phyloP scores from a whole-genome alignment of 2,113 vertebrate species.

The Trochalopteron elliotii region DNA sequence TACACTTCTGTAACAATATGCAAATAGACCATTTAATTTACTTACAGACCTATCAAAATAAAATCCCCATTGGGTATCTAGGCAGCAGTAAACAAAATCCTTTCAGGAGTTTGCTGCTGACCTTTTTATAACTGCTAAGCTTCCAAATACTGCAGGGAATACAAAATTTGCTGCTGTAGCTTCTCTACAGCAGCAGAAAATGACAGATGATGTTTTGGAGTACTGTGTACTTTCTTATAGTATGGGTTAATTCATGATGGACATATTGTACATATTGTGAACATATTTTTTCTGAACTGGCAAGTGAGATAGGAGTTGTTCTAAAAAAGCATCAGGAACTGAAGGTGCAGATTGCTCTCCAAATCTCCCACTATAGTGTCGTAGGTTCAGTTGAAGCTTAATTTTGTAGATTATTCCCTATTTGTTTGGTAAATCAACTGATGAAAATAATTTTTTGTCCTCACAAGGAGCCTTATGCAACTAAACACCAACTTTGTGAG shows the following conservation, averaged over 20 bases:
- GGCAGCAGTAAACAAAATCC: not conserved
- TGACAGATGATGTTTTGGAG: not conserved
- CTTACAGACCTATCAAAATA: conserved; percentile 24
- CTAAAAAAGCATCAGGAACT: not conserved
- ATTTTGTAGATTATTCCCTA: not conserved
- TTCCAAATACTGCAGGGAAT: not conserved
- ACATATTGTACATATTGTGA: not conserved
- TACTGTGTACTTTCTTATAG: not conserved
- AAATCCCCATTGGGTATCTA: not conserved
- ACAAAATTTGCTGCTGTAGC: not conserved
- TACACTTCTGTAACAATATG: conserved; percentile 46
- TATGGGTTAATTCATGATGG: not conserved
- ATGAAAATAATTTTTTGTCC: not conserved
- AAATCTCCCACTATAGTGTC: not conserved
- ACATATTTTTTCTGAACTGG: not conserved
- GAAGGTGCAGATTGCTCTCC: not conserved
- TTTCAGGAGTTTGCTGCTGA: not conserved
- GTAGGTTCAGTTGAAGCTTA: not conserved
- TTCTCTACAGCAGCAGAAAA: not conserved
- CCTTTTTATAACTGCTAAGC: not conserved
- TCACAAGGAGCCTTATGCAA: not conserved
- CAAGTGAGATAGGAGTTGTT: not conserved
- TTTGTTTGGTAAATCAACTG: not conserved
- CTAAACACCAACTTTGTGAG: not conserved
- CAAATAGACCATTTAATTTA: conserved; percentile 57